phyloP scores from a whole-genome alignment of 1,140 invertebrate species.

The Sinonovacula constricta region DNA sequence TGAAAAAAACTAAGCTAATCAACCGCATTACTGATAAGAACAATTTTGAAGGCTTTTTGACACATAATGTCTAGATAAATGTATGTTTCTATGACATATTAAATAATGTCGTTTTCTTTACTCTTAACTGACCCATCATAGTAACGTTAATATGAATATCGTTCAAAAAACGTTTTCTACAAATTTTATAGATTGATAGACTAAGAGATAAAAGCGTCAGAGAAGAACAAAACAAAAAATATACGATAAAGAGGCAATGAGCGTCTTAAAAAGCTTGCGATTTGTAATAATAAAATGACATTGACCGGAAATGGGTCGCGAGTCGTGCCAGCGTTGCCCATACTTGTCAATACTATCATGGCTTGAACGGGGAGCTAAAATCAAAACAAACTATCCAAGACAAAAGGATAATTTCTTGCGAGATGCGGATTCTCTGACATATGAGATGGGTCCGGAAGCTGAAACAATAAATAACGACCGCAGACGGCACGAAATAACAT shows the following conservation, averaged over 20 bases:
- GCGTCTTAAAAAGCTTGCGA: not conserved
- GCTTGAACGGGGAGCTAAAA: constrained; percentile 31
- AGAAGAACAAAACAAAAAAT: not conserved
- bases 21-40: too few species aligned
- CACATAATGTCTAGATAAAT: too few species aligned
- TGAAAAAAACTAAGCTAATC: too few species aligned
- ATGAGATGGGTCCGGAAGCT: constrained; percentile 47
- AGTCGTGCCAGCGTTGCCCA: constrained; percentile 16
- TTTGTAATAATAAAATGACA: not conserved
- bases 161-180: too few species aligned
- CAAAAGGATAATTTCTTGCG: constrained; percentile 52
- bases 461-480: constrained; percentile 51
- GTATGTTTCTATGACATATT: too few species aligned
- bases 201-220: not conserved
- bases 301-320: not conserved
- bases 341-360: constrained; percentile 31
- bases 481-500: constrained; percentile 50
- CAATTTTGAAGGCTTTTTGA: too few species aligned
- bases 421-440: constrained; percentile 52
- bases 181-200: too few species aligned
- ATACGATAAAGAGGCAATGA: not conserved
- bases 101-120: too few species aligned
- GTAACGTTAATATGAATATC: too few species aligned
- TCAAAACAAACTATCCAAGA: constrained; percentile 54
- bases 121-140: too few species aligned